phyloP scores from a whole-genome alignment of 2,888 invertebrate species.

The Bellardia bayeri region DNA sequence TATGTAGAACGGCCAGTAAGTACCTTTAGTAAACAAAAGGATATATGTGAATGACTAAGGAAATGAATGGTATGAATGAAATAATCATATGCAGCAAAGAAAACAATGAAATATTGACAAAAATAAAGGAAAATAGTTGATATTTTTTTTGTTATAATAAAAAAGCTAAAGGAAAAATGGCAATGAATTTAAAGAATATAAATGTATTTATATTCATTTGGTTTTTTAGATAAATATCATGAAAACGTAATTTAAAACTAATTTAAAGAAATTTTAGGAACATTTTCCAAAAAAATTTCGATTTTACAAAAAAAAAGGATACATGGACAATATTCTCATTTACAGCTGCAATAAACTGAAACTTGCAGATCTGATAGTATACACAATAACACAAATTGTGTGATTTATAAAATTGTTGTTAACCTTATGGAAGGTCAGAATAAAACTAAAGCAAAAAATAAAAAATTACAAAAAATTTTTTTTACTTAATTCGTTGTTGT shows the following conservation, averaged over 20 bases:
- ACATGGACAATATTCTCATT: neutral
- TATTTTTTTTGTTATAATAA: conserved; percentile 6
- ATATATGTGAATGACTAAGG: conserved; percentile 64
- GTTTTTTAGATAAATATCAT: neutral
- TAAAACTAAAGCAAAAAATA: neutral
- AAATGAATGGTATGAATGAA: conserved; percentile 62
- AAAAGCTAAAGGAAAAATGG: neutral
- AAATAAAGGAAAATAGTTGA: conserved; percentile 45
- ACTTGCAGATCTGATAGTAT: neutral
- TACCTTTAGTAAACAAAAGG: conserved; percentile 68
- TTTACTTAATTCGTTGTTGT: too few species aligned
- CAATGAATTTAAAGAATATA: too few species aligned
- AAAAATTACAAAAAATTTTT: neutral
- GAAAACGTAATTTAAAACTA: neutral
- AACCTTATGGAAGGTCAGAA: neutral
- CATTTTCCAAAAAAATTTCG: neutral
- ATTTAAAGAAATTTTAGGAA: neutral
- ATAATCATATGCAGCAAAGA: conserved; percentile 58
- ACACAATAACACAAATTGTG: neutral
- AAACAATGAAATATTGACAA: conserved; percentile 50
- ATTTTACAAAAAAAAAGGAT: conserved; percentile 4
- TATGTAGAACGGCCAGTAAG: conserved; percentile 39
- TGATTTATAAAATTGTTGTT: too few species aligned
- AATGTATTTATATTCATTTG: too few species aligned
- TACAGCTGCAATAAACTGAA: neutral